A percentile compares a stretch with the other conserved stretches of the same genome.
Evolutionary conservation across 2,113 vertebrate species (phyloP).

Genomic region (Vanacampus margaritifer): DNA sequence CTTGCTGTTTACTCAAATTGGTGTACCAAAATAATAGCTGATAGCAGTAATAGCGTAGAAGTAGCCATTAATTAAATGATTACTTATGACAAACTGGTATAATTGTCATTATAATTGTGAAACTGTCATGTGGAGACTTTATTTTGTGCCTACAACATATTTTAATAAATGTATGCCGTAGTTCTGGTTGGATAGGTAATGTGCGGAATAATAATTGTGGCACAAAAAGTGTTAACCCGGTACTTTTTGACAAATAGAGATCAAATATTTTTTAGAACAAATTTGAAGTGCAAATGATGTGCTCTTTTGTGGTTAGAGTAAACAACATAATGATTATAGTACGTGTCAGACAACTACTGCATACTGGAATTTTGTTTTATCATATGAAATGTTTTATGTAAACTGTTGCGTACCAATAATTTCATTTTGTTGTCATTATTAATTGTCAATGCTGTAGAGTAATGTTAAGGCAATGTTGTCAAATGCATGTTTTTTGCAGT

Average conservation of each 20-base stretch:
- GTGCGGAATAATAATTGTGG: neutral
- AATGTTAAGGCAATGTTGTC: conserved; percentile 25
- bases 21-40: neutral
- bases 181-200: neutral
- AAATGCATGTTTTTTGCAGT: conserved; percentile 6
- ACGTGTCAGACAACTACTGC: neutral
- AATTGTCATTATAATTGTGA: too few relatives aligned
- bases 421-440: conserved; percentile 16
- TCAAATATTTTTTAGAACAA: neutral
- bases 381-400: conserved; percentile 3
- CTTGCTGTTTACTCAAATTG: conserved; percentile 5
- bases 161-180: neutral
- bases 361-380: neutral
- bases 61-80: too few relatives aligned
- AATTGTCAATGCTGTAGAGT: conserved; percentile 10
- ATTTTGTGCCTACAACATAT: neutral
- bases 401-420: neutral
- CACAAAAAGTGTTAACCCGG: too few relatives aligned
- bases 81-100: neutral
- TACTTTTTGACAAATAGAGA: too few relatives aligned
- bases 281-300: neutral
- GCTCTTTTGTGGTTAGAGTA: neutral
- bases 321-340: neutral
- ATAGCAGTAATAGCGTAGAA: neutral
- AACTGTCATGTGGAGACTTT: neutral